Conservation (phyloP, 2,797 vertebrate genomes). For the Enteromius treurensis region DNA sequence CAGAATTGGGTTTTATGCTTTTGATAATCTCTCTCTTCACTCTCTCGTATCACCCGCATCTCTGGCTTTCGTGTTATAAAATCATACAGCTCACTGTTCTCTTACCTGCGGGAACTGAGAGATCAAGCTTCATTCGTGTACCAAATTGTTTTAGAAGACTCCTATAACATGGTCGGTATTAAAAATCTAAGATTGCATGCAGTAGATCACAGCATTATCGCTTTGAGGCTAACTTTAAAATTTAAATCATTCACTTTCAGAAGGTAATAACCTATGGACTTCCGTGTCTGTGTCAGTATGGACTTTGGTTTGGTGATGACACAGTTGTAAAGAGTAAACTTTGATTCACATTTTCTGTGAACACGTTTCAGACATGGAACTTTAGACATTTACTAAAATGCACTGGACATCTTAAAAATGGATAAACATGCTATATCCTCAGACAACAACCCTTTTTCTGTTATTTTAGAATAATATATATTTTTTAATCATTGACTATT, state of each 20-base stretch:
- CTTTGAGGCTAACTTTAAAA: slow-evolving; percentile 24
- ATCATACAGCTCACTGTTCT: slow-evolving; percentile 5
- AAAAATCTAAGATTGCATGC: slow-evolving; percentile 3
- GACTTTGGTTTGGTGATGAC: slow-evolving; percentile 72
- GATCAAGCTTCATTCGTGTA: slow-evolving; percentile 15
- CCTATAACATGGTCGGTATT: background rate
- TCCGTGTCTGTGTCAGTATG: slow-evolving; percentile 65
- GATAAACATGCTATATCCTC: background rate
- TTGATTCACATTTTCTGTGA: slow-evolving; percentile 42
- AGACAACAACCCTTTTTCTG: background rate
- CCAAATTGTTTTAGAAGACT: slow-evolving; percentile 1
- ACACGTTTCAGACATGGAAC: slow-evolving; percentile 23
- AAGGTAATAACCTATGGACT: slow-evolving; percentile 40
- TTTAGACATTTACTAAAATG: slow-evolving; percentile 13
- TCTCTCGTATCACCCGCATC: slow-evolving; percentile 1
- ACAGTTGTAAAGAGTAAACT: slow-evolving; percentile 50
- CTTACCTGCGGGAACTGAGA: slow-evolving; percentile 26
- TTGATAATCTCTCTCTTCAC: background rate
- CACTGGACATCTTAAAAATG: background rate
- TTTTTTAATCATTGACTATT: background rate
- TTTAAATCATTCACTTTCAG: slow-evolving; percentile 33
- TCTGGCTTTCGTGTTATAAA: slow-evolving; percentile 9
- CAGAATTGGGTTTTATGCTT: slow-evolving; percentile 7
- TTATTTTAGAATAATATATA: too few relatives aligned
- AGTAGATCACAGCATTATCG: background rate